Evolutionary conservation across 2,113 vertebrate species (phyloP).

Genomic region (Peromyscus polionotus): DNA sequence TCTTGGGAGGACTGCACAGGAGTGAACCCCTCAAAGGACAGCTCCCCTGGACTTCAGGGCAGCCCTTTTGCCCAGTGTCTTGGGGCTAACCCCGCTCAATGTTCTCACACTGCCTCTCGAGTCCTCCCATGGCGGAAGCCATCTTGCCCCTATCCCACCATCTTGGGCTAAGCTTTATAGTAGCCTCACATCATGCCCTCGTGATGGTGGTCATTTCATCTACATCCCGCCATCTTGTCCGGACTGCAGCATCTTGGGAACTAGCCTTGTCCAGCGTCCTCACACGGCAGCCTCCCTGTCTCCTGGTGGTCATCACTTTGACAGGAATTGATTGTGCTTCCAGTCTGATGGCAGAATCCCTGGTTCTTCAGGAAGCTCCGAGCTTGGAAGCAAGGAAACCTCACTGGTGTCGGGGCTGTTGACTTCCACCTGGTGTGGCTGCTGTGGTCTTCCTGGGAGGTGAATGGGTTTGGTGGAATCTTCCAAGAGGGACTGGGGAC

Average conservation of each 20-base stretch:
- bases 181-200: background rate
- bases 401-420: background rate
- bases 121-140: background rate
- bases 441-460: background rate
- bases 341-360: background rate
- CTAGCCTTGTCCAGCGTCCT: background rate
- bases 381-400: background rate
- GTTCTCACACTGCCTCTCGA: fast-evolving
- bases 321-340: background rate
- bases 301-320: background rate
- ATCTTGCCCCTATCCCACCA: background rate
- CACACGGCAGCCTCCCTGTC: background rate
- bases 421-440: background rate
- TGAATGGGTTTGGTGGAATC: background rate
- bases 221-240: background rate
- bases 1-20: background rate
- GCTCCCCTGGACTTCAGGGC: background rate
- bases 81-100: background rate
- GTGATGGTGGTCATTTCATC: background rate
- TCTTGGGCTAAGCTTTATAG: background rate
- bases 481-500: background rate
- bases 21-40: background rate
- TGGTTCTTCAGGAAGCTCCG: constrained; percentile 5
- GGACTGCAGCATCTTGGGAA: background rate
- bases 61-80: background rate